These are phyloP conservation scores for Pteronura brasiliensis DNA, from an alignment of 2,113 vertebrate genomes.

Conservation along the genomic window DNA sequence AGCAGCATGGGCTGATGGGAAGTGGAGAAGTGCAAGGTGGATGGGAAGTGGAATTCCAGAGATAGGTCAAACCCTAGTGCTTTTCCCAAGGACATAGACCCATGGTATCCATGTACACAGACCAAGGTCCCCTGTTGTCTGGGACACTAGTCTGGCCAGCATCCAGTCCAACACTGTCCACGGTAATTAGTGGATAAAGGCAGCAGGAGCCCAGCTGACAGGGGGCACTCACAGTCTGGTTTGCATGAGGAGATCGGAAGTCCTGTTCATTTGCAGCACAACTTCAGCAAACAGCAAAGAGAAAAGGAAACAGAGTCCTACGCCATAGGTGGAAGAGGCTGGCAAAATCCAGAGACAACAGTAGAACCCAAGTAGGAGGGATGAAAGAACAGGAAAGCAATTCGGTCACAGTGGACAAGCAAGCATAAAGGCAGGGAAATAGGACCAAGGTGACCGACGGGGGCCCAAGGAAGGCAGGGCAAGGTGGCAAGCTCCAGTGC, in stretches of 20 bases:
- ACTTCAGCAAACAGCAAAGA: background rate
- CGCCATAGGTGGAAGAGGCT: background rate
- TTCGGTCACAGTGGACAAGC: rapidly evolving
- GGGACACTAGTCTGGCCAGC: background rate
- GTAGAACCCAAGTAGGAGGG: background rate
- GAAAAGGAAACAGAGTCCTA: background rate
- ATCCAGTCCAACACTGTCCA: background rate
- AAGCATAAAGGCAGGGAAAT: background rate
- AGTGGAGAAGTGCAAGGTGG: background rate
- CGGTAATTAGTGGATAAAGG: background rate
- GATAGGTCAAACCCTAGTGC: background rate
- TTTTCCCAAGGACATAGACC: background rate
- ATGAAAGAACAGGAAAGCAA: background rate
- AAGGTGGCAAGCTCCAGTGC: background rate
- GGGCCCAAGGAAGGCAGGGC: background rate
- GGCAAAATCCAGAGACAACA: background rate
- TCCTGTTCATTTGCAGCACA: background rate
- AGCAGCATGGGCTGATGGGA: background rate
- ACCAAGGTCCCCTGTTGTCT: background rate
- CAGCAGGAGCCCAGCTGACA: background rate
- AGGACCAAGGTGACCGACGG: background rate
- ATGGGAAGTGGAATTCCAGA: background rate
- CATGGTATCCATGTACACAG: no score
- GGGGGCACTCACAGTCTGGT: background rate
- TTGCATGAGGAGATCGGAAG: background rate